These are phyloP conservation scores for Spilogale gracilis DNA, from an alignment of 2,113 vertebrate species.

Conservation along the genomic window DNA sequence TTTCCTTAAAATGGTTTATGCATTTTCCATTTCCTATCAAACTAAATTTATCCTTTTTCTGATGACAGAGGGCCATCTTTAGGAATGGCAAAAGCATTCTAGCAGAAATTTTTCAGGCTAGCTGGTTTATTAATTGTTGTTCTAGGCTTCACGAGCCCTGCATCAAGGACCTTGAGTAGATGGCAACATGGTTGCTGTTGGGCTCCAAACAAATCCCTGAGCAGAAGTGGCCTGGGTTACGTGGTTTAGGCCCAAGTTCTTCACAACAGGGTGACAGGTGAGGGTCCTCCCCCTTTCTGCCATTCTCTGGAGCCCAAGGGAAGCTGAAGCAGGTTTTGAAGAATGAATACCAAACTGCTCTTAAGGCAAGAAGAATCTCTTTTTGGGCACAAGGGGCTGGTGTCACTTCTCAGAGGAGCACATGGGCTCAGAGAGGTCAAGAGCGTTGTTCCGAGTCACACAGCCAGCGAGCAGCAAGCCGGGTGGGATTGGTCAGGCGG, in stretches of 20 bases:
- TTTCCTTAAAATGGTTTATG: conserved; percentile 18
- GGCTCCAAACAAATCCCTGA: background rate
- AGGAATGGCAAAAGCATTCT: background rate
- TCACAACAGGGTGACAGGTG: background rate
- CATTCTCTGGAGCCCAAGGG: background rate
- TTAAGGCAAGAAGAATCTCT: background rate
- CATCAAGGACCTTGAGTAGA: background rate
- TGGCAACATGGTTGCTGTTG: background rate
- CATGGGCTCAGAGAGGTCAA: background rate
- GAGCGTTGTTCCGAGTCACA: accelerated
- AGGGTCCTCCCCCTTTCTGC: too few relatives aligned
- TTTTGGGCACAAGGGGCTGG: background rate
- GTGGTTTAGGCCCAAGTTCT: background rate
- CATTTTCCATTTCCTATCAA: conserved; percentile 5
- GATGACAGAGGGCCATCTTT: background rate
- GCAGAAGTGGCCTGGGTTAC: background rate
- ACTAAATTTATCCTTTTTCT: background rate
- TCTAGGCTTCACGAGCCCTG: background rate
- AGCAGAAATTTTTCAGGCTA: background rate
- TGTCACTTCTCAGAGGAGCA: background rate
- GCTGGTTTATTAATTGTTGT: background rate
- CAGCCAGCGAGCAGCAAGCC: accelerated
- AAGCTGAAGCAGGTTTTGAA: background rate
- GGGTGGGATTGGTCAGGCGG: background rate
- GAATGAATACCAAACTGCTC: background rate